Percentiles rank a stretch among this genome's conserved stretches.
These are phyloP conservation scores for Mus spicilegus DNA, from an alignment of 2,113 vertebrate species.

Conservation along the genomic window DNA sequence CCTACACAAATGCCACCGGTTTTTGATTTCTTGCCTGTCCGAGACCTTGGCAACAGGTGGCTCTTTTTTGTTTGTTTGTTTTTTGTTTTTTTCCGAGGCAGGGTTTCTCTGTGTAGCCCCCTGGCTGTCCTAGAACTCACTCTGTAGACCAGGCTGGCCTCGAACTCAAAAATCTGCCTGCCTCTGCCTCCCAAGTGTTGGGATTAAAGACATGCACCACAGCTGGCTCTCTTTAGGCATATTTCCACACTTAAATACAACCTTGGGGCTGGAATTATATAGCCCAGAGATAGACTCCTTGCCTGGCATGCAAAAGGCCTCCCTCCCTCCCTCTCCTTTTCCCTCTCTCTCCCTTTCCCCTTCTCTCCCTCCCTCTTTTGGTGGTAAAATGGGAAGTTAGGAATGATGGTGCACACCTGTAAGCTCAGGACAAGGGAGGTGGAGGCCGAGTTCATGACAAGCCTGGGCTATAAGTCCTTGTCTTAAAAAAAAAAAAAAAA, in stretches of 20 bases:
- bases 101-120: too few species aligned
- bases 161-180: too few species aligned
- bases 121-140: too few species aligned
- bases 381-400: background rate
- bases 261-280: background rate
- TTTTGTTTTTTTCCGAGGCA: too few species aligned
- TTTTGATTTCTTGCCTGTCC: conserved; percentile 57
- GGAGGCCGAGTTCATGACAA: background rate
- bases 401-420: background rate
- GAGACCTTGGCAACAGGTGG: conserved; percentile 76
- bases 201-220: too few species aligned
- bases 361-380: background rate
- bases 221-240: background rate
- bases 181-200: too few species aligned
- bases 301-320: background rate
- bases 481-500: background rate
- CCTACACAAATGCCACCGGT: background rate
- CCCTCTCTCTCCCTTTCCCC: background rate
- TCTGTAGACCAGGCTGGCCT: too few species aligned
- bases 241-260: background rate
- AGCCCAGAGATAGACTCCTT: background rate
- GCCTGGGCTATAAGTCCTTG: background rate
- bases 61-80: too few species aligned
- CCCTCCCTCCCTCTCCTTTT: background rate
- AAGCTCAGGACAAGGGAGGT: background rate